Percentiles rank a stretch among this genome's conserved stretches.
phyloP scores from a whole-genome alignment of 2,113 vertebrate species.

The Heloderma charlesbogerti region DNA sequence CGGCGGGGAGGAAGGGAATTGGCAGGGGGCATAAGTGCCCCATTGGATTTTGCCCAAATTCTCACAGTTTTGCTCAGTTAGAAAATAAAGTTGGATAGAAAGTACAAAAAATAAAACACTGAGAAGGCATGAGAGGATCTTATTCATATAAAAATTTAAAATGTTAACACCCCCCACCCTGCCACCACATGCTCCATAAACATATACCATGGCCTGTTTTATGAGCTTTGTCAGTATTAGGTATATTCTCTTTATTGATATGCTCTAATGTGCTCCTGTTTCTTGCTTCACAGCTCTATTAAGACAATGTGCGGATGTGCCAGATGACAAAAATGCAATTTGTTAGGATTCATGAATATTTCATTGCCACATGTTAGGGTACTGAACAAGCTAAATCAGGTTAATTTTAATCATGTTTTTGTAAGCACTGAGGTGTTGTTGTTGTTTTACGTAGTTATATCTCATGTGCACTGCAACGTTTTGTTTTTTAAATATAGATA shows the following conservation, averaged over 20 bases:
- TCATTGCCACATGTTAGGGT: neutral
- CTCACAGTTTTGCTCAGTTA: too few species aligned
- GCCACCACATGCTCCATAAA: too few species aligned
- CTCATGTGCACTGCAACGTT: neutral
- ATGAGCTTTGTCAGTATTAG: neutral
- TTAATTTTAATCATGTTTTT: conserved; percentile 2
- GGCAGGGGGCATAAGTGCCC: too few species aligned
- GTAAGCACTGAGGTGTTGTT: neutral
- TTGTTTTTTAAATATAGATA: neutral
- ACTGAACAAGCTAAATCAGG: neutral
- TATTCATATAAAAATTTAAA: too few species aligned
- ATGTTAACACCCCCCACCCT: too few species aligned
- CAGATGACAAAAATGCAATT: conserved; percentile 15
- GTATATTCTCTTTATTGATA: neutral
- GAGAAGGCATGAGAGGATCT: too few species aligned
- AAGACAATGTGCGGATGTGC: neutral
- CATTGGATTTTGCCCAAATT: too few species aligned
- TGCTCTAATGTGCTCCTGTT: conserved; percentile 13
- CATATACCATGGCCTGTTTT: neutral
- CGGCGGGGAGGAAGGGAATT: too few species aligned
- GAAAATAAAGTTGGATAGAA: too few species aligned
- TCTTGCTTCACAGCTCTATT: conserved; percentile 13
- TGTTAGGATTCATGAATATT: conserved; percentile 1
- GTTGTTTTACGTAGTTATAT: neutral
- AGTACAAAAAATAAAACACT: too few species aligned